Conservation (phyloP, 2,113 vertebrate genomes). For the Colistium nudipinnis region DNA sequence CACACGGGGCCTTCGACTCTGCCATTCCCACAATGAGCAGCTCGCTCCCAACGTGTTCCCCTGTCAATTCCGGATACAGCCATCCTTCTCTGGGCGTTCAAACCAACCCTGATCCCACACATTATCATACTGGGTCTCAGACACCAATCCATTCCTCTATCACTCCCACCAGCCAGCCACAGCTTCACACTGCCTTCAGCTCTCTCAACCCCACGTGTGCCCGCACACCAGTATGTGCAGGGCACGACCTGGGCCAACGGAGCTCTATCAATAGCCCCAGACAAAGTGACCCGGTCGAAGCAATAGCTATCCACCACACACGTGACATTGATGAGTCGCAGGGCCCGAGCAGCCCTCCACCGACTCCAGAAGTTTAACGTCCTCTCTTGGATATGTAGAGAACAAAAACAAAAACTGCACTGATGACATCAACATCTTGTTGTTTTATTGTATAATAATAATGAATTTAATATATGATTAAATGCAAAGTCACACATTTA, state of each 20-base stretch:
- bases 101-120: slow-evolving; percentile 53
- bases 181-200: slow-evolving; percentile 70
- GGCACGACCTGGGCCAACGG: slow-evolving; percentile 34
- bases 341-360: slow-evolving; percentile 9
- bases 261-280: slow-evolving; percentile 47
- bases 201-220: slow-evolving; percentile 50
- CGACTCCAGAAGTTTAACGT: slow-evolving; percentile 28
- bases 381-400: slow-evolving; percentile 50
- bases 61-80: slow-evolving; percentile 57
- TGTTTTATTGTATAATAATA: not conserved
- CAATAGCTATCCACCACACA: slow-evolving; percentile 53
- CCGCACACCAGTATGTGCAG: slow-evolving; percentile 35
- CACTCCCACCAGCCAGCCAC: slow-evolving; percentile 58
- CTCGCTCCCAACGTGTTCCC: slow-evolving; percentile 55
- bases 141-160: slow-evolving; percentile 70
- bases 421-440: slow-evolving; percentile 6
- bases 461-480: not conserved
- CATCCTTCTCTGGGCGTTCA: slow-evolving; percentile 62
- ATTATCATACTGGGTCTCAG: slow-evolving; percentile 46
- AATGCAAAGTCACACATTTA: slow-evolving; percentile 1
- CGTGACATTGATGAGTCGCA: slow-evolving; percentile 38
- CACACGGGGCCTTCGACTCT: slow-evolving; percentile 48
- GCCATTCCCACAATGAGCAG: slow-evolving; percentile 42
- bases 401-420: slow-evolving; percentile 7
- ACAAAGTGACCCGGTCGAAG: slow-evolving; percentile 67